These are phyloP conservation scores for Nixonia krombeini DNA, from an alignment of 1,140 invertebrate genomes.

Conservation along the genomic window DNA sequence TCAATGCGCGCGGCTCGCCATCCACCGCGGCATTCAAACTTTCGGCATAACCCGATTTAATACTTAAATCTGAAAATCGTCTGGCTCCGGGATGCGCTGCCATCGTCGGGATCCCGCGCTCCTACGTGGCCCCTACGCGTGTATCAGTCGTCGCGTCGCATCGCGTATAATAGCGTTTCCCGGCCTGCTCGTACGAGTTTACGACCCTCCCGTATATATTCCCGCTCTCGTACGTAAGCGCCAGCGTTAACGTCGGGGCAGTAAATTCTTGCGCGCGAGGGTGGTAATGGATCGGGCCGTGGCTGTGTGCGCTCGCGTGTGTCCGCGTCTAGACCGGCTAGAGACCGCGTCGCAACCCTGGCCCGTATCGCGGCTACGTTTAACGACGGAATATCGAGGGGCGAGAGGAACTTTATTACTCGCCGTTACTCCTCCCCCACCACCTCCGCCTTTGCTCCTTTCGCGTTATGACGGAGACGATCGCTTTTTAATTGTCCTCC, in stretches of 20 bases:
- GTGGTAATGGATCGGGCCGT: conserved; percentile 55
- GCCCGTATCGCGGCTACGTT: conserved; percentile 57
- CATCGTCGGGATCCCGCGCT: conserved; percentile 1
- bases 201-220: conserved; percentile 51
- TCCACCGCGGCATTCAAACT: no score
- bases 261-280: conserved; percentile 65
- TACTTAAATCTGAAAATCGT: conserved; percentile 59
- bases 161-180: conserved; percentile 29
- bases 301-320: conserved; percentile 8
- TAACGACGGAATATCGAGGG: conserved; percentile 62
- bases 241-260: conserved; percentile 65
- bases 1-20: no score
- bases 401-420: conserved; percentile 34
- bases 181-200: conserved; percentile 61
- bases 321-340: conserved; percentile 66
- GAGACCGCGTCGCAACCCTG: conserved; percentile 67
- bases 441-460: conserved; percentile 14
- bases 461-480: conserved; percentile 21
- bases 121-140: conserved; percentile 8
- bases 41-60: conserved; percentile 34
- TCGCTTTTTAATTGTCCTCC: conserved; percentile 35
- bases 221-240: conserved; percentile 39
- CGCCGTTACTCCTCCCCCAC: conserved; percentile 50
- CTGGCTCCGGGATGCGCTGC: no score
- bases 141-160: conserved; percentile 31